These are phyloP conservation scores for Eugnorisma glareosa DNA, from an alignment of 2,888 invertebrate genomes.

Conservation along the genomic window DNA sequence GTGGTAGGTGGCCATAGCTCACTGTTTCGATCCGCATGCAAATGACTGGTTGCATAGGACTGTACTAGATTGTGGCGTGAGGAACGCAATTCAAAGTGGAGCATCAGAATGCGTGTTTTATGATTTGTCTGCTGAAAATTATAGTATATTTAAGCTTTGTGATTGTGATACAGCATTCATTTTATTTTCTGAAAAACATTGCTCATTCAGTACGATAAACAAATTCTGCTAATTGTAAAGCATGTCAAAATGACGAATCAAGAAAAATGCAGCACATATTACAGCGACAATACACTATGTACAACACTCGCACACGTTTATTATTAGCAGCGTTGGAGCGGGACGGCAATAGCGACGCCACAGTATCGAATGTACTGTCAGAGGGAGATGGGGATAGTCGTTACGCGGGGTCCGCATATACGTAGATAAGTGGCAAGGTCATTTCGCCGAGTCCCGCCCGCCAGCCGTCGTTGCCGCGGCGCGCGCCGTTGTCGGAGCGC, in stretches of 20 bases:
- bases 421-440: constrained; percentile 88
- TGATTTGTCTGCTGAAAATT: background rate
- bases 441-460: constrained; percentile 75
- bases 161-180: background rate
- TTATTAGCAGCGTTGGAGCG: constrained; percentile 82
- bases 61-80: background rate
- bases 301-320: constrained; percentile 76
- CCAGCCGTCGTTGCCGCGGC: constrained; percentile 42
- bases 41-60: constrained; percentile 25
- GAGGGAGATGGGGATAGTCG: constrained; percentile 75
- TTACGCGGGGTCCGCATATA: constrained; percentile 75
- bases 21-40: constrained; percentile 15
- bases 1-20: background rate
- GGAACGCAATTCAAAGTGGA: background rate
- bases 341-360: constrained; percentile 73
- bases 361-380: constrained; percentile 78
- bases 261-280: constrained; percentile 78
- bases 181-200: background rate
- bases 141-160: background rate
- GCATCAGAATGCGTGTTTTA: background rate
- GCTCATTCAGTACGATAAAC: constrained; percentile 11
- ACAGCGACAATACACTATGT: constrained; percentile 61
- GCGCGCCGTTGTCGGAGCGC: constrained; percentile 40
- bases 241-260: constrained; percentile 72
- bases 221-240: constrained; percentile 53